Conservation (phyloP, 2,113 vertebrate genomes). For the Reinhardtius hippoglossoides region DNA sequence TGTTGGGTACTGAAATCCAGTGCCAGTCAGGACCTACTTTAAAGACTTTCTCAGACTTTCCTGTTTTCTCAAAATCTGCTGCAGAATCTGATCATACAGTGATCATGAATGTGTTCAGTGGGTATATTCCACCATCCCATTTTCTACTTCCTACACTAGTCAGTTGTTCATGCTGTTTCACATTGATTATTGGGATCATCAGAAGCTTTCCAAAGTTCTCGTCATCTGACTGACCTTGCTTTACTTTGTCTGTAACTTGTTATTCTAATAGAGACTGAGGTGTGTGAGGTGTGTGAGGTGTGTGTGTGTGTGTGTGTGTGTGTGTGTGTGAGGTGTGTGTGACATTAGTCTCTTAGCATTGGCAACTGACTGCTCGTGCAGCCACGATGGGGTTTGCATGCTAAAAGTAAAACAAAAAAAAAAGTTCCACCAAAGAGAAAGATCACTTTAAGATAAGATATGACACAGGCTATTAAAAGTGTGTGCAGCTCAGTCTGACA, state of each 20-base stretch:
- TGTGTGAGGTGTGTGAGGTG: too few relatives aligned
- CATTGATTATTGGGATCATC: neutral
- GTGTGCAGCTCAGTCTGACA: constrained; percentile 46
- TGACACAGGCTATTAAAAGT: constrained; percentile 51
- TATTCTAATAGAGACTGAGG: constrained; percentile 20
- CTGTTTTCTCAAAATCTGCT: neutral
- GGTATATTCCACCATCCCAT: neutral
- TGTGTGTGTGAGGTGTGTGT: constrained; percentile 7
- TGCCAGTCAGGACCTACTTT: too few relatives aligned
- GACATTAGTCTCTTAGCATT: constrained; percentile 30
- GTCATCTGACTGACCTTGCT: constrained; percentile 6
- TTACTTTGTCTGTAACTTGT: constrained; percentile 13
- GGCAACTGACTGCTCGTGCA: constrained; percentile 7
- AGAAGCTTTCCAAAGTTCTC: neutral
- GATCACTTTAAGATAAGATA: constrained; percentile 28
- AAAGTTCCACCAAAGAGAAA: constrained; percentile 32
- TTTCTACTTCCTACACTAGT: neutral
- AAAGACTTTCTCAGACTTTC: neutral
- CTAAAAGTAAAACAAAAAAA: constrained; percentile 26
- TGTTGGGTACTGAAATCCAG: too few relatives aligned
- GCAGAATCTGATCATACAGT: neutral
- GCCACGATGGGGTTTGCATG: constrained; percentile 5
- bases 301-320: too few relatives aligned
- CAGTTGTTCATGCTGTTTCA: neutral
- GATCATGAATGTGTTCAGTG: neutral